Evolutionary conservation across 1,140 invertebrate genomes (phyloP).

Genomic region (Plutomurus gul): DNA sequence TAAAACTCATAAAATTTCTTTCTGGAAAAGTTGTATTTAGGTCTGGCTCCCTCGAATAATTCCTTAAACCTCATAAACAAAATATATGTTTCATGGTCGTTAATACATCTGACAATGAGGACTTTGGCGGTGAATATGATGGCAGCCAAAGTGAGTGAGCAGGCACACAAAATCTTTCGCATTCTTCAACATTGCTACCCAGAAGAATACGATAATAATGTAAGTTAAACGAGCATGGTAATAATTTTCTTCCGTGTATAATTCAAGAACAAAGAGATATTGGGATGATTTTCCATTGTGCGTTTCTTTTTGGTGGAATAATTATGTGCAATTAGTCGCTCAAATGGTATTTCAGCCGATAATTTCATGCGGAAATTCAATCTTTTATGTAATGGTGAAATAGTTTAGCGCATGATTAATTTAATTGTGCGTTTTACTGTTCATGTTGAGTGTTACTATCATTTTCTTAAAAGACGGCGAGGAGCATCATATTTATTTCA

Average conservation of each 20-base stretch:
- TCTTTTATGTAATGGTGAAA: not conserved
- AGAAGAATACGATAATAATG: slow-evolving; percentile 46
- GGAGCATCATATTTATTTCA: too few relatives aligned
- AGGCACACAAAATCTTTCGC: slow-evolving; percentile 31
- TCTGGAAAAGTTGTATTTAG: slow-evolving; percentile 35
- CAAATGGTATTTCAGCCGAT: not conserved
- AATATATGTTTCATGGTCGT: slow-evolving; percentile 46
- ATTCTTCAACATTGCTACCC: slow-evolving; percentile 44
- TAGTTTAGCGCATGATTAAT: not conserved
- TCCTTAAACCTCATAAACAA: slow-evolving; percentile 23
- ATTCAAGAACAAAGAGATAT: not conserved
- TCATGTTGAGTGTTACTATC: too few relatives aligned
- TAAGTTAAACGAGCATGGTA: not conserved
- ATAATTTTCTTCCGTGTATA: not conserved
- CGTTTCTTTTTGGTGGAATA: too few relatives aligned
- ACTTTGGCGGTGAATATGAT: slow-evolving; percentile 43
- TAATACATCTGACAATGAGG: slow-evolving; percentile 44
- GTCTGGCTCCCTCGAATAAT: not conserved
- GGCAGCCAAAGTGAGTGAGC: slow-evolving; percentile 45
- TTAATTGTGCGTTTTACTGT: not conserved
- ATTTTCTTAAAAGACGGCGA: too few relatives aligned
- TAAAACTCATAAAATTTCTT: not conserved
- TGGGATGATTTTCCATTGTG: too few relatives aligned
- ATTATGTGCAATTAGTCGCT: too few relatives aligned
- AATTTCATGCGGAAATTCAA: not conserved